Evolutionary conservation across 2,797 vertebrate species (phyloP).

Genomic region (Characodon lateralis): DNA sequence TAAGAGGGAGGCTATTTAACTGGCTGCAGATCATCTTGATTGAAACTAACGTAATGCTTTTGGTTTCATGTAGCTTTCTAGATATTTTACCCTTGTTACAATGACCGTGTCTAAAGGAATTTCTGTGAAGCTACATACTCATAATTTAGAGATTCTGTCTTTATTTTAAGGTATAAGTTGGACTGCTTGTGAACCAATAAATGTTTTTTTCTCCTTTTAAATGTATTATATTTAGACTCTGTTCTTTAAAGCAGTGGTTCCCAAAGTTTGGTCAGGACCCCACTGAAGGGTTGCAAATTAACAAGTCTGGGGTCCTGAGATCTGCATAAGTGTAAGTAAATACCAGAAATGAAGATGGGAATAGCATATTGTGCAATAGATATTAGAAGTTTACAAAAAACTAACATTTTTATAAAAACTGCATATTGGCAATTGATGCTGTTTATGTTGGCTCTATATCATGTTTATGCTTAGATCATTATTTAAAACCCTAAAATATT

Average conservation of each 20-base stretch:
- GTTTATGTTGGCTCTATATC: neutral
- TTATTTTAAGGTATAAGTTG: neutral
- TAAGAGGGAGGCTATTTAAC: neutral
- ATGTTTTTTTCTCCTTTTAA: neutral
- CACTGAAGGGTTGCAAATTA: neutral
- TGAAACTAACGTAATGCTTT: neutral
- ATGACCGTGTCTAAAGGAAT: neutral
- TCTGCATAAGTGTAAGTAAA: neutral
- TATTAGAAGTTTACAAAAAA: neutral
- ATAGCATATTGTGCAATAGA: neutral
- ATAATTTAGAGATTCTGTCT: constrained; percentile 29
- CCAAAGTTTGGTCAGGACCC: neutral
- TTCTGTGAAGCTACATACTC: neutral
- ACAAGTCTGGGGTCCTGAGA: neutral
- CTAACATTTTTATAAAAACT: neutral
- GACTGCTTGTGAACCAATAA: neutral
- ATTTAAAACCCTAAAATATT: neutral
- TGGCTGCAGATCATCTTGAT: neutral
- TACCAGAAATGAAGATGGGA: too few species aligned
- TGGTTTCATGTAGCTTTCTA: neutral
- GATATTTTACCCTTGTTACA: neutral
- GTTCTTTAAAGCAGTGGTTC: neutral
- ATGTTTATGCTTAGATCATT: too few species aligned
- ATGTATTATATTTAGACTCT: neutral
- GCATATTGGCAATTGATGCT: neutral